Evolutionary conservation across 2,888 invertebrate species (phyloP), one percentile per base, ranked within the genome.

Genomic region (Hanleya hanleyi): DNA sequence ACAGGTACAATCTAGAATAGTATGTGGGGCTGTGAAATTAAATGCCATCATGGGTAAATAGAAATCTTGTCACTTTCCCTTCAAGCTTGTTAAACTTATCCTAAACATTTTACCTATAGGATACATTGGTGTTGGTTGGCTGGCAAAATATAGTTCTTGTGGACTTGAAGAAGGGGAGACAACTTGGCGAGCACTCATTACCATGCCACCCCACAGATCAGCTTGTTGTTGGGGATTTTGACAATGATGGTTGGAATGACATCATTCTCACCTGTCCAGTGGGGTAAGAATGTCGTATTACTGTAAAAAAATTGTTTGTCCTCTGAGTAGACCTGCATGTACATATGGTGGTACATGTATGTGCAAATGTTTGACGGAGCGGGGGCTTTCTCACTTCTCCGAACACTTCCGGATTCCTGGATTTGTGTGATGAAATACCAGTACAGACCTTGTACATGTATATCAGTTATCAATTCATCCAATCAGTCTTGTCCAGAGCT

Each of bases 241-340:
- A 87, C 76, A 85, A 87, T 64, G 88, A 89, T 79, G 89, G 89
- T 5, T 76, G 83, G 69, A 86, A 84, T 71, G 89, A 89, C 74
- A 73, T 89, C 37, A 84, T 89, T 38, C 78, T 88, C 32, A 85
- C 84, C 2, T 89, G 89, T 76, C 86, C 85, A 73, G 78, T 82
- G 69, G 88, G 87, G 89, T 89, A 76, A 74, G 83, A 71, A 29
- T n/a, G 38, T 36, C 32, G 22, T 69, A 15, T 36, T 69, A n/a
- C 32, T 9, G 22, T 4, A 26, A n/a, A n/a, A n/a, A n/a, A n/a
- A n/a, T n/a, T n/a, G n/a, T n/a, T n/a, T n/a, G n/a, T 67, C 0
- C 1, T 22, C 5, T 26, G 26, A 26, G 5, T 6, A n/a, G 5
- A 49, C 50, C 47, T n/a, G 18, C 18, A 49, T 49, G 26, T 49